These are phyloP conservation scores for Planococcus citri DNA, from an alignment of 1,140 invertebrate species.

Conservation along the genomic window DNA sequence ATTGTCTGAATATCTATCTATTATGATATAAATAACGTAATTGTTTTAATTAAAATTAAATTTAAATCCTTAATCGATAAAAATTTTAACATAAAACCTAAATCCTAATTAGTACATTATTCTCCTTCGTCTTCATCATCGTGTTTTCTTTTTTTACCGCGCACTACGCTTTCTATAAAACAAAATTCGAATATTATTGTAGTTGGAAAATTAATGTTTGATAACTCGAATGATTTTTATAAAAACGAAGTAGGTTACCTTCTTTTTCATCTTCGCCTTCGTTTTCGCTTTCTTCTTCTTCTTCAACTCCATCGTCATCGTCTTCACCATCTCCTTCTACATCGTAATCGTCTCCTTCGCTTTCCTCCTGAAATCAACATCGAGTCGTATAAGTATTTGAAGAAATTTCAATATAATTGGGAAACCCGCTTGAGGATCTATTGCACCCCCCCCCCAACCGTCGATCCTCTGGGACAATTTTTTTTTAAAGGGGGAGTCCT, in stretches of 20 bases:
- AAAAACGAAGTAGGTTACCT: background rate
- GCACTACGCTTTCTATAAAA: constrained; percentile 1
- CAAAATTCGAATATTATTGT: background rate
- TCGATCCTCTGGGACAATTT: too few species aligned
- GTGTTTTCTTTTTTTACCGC: constrained; percentile 15
- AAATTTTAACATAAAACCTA: constrained; percentile 13
- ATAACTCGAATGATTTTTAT: too few species aligned
- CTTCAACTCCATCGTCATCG: constrained; percentile 7
- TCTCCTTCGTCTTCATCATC: constrained; percentile 12
- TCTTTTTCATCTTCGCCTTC: constrained; percentile 18
- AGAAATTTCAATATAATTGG: too few species aligned
- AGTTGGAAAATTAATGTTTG: too few species aligned
- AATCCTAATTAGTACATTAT: background rate
- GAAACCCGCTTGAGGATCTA: too few species aligned
- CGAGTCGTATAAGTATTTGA: too few species aligned
- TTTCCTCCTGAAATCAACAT: constrained; percentile 14
- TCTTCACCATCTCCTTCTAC: background rate
- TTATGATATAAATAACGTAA: constrained; percentile 9
- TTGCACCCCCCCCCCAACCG: too few species aligned
- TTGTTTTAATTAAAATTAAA: constrained; percentile 10
- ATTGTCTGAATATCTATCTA: constrained; percentile 17
- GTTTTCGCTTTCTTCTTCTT: constrained; percentile 14
- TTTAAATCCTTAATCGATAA: constrained; percentile 15
- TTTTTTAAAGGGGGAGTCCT: too few species aligned
- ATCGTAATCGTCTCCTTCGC: constrained; percentile 8